phyloP scores from a whole-genome alignment of 2,113 vertebrate genomes.

The Corythornis madagascariensis region DNA sequence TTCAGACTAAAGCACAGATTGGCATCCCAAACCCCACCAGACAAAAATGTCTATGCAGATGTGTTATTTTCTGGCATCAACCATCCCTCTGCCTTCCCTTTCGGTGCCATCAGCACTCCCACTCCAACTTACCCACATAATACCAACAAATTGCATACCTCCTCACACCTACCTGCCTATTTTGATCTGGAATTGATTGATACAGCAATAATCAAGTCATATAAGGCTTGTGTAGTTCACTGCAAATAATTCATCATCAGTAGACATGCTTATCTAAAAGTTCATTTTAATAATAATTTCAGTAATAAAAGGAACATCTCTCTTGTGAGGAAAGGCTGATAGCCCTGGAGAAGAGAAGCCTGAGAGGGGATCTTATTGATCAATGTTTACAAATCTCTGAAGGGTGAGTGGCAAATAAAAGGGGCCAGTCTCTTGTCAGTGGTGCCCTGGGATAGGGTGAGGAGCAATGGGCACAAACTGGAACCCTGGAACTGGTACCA shows the following conservation, averaged over 20 bases:
- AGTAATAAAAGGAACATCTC: too few species aligned
- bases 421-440: too few species aligned
- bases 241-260: background rate
- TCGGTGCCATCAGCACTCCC: background rate
- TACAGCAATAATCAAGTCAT: background rate
- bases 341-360: too few species aligned
- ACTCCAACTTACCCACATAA: background rate
- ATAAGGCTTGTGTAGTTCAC: rapidly evolving
- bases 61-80: background rate
- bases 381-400: too few species aligned
- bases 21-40: background rate
- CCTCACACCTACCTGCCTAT: rapidly evolving
- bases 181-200: background rate
- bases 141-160: background rate
- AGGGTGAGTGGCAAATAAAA: too few species aligned
- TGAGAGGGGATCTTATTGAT: too few species aligned
- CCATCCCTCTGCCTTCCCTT: background rate
- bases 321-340: too few species aligned
- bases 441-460: too few species aligned
- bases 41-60: background rate
- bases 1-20: background rate
- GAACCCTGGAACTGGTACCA: too few species aligned
- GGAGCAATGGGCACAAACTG: too few species aligned
- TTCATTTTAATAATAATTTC: background rate
- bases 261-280: background rate